Percentiles rank a stretch among this genome's conserved stretches.
These are phyloP conservation scores for Adoxophyes honmai DNA, from an alignment of 1,140 invertebrate species.

Conservation along the genomic window DNA sequence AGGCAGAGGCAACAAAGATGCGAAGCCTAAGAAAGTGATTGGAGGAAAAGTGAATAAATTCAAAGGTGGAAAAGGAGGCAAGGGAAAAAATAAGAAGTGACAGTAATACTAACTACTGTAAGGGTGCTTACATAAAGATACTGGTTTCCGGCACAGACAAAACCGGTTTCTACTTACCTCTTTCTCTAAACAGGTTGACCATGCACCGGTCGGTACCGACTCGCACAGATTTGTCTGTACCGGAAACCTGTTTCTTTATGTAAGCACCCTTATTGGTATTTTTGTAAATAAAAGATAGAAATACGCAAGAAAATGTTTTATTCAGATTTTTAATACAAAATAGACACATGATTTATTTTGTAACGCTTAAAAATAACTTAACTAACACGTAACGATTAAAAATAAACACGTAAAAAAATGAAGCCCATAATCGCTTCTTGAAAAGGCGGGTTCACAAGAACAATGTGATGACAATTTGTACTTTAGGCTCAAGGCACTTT, in stretches of 20 bases:
- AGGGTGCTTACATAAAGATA: too few relatives aligned
- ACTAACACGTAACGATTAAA: not conserved
- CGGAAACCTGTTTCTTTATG: too few relatives aligned
- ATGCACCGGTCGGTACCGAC: too few relatives aligned
- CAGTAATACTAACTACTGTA: too few relatives aligned
- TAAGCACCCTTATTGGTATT: not conserved
- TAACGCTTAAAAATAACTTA: conserved; percentile 5
- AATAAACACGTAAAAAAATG: not conserved
- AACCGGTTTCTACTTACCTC: too few relatives aligned
- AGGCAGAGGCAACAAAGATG: conserved; percentile 21
- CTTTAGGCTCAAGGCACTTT: conserved; percentile 4
- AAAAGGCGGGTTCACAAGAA: not conserved
- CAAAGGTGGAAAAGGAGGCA: conserved; percentile 42
- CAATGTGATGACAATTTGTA: conserved; percentile 3
- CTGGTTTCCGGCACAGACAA: too few relatives aligned
- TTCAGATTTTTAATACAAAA: conserved; percentile 15
- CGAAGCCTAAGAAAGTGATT: conserved; percentile 56
- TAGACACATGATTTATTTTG: not conserved
- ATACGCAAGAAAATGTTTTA: not conserved
- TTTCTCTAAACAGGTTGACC: too few relatives aligned
- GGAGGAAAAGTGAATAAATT: conserved; percentile 63
- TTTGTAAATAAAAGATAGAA: not conserved
- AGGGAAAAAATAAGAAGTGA: conserved; percentile 30
- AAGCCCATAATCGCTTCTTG: not conserved
- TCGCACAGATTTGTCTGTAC: too few relatives aligned